These are phyloP conservation scores for Epiperipatus broadwayi DNA, from an alignment of 2,888 invertebrate species.

Conservation along the genomic window DNA sequence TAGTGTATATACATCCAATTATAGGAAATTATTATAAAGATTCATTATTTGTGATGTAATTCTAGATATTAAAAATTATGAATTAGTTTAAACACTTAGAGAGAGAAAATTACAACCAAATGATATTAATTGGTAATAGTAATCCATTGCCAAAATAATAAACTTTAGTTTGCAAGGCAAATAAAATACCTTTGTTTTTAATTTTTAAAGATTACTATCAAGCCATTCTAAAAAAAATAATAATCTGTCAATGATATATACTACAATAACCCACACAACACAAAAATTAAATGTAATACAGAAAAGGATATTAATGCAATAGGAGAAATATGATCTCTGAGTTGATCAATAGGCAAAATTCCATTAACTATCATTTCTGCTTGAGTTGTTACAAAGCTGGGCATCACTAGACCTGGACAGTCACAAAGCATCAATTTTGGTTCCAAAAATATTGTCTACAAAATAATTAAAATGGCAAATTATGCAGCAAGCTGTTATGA, in stretches of 20 bases:
- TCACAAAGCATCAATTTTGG: constrained; percentile 67
- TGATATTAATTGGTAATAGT: no score
- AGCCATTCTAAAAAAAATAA: constrained; percentile 5
- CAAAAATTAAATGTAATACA: no score
- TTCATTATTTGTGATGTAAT: no score
- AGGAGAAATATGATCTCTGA: constrained; percentile 79
- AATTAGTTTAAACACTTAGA: no score
- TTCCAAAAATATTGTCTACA: constrained; percentile 63
- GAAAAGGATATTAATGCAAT: constrained; percentile 41
- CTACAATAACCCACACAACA: no score
- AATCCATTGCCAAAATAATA: no score
- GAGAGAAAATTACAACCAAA: no score
- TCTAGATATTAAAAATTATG: no score
- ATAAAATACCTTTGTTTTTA: no score
- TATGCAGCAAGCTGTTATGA: constrained; percentile 5
- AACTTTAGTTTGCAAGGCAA: no score
- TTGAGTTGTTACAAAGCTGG: constrained; percentile 79
- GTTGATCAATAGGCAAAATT: constrained; percentile 88
- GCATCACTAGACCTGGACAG: constrained; percentile 95
- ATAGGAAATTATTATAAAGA: no score
- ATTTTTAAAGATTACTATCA: neutral
- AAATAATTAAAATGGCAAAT: constrained; percentile 14
- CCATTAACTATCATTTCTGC: constrained; percentile 89
- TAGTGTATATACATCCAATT: no score
- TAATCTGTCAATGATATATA: constrained; percentile 13